These are phyloP conservation scores for Apamea sordens DNA, from an alignment of 2,888 invertebrate species.

Conservation along the genomic window DNA sequence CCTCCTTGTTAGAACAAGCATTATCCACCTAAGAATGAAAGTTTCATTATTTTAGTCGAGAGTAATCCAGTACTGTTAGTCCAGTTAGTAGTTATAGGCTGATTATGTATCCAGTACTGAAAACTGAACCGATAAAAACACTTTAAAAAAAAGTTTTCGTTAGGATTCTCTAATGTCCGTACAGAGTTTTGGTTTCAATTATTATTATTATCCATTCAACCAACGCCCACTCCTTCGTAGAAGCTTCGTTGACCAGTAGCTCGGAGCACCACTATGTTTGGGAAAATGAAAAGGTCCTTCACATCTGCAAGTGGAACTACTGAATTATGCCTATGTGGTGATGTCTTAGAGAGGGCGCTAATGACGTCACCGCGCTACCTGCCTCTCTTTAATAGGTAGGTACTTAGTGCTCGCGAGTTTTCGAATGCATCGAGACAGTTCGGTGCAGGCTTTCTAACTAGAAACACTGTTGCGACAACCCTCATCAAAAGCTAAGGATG, in stretches of 20 bases:
- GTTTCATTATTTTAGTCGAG: not conserved
- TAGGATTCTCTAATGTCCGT: not conserved
- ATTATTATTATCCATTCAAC: not conserved
- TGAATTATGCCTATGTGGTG: not conserved
- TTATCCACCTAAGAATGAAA: not conserved
- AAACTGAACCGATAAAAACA: not conserved
- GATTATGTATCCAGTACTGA: too few relatives aligned
- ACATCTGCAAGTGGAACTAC: slow-evolving; percentile 3
- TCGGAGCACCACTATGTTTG: not conserved
- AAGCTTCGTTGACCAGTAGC: not conserved
- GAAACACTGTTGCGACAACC: not conserved
- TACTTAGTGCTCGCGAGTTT: slow-evolving; percentile 43
- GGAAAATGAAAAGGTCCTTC: not conserved
- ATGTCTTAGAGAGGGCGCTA: slow-evolving; percentile 39
- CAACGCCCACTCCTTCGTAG: too few relatives aligned
- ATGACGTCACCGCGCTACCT: slow-evolving; percentile 59
- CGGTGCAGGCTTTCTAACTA: not conserved
- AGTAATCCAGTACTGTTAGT: not conserved
- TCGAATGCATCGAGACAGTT: slow-evolving; percentile 32
- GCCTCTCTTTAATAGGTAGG: slow-evolving; percentile 29
- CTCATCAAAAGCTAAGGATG: slow-evolving; percentile 14
- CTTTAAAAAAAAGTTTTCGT: not conserved
- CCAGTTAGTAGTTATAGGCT: too few relatives aligned
- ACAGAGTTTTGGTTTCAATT: not conserved
- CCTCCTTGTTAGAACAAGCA: not conserved